phyloP scores from a whole-genome alignment of 2,888 invertebrate genomes.

The Acleris sparsana region DNA sequence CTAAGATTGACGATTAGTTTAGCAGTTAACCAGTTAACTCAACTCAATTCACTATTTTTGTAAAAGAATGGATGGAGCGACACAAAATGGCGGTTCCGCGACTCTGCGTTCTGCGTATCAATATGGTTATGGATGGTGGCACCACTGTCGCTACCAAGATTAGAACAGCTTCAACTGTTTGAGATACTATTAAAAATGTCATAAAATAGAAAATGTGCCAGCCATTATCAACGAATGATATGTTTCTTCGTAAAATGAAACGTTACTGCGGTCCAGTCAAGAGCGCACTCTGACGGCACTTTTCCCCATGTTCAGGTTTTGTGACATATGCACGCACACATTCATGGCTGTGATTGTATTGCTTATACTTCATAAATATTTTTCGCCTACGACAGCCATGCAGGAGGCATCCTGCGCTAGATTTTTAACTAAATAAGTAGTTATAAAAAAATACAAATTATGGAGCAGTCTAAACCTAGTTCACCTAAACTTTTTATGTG shows the following conservation, averaged over 20 bases:
- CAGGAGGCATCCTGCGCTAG: slow-evolving; percentile 83
- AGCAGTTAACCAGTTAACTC: too few species aligned
- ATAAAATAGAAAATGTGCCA: background rate
- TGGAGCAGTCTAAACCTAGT: slow-evolving; percentile 84
- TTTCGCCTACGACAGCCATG: slow-evolving; percentile 85
- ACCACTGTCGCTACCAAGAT: background rate
- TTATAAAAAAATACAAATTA: slow-evolving; percentile 76
- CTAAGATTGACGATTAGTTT: background rate
- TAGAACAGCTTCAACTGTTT: slow-evolving; percentile 1
- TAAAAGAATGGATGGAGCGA: background rate
- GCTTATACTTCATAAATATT: slow-evolving; percentile 79
- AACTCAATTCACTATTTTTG: background rate
- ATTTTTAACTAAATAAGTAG: slow-evolving; percentile 84
- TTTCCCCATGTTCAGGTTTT: slow-evolving; percentile 45
- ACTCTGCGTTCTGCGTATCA: background rate
- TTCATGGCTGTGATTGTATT: slow-evolving; percentile 70
- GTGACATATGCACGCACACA: slow-evolving; percentile 60
- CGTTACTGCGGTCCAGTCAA: slow-evolving; percentile 39
- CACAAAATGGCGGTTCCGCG: slow-evolving; percentile 28
- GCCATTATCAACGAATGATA: slow-evolving; percentile 3
- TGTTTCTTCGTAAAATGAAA: slow-evolving; percentile 40
- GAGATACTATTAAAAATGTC: slow-evolving; percentile 5
- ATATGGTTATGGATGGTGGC: slow-evolving; percentile 4
- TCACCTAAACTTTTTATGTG: slow-evolving; percentile 91
- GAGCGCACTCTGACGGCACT: slow-evolving; percentile 55